Base-by-base conservation (phyloP, 2,797 vertebrate species). In the Falco peregrinus region DNA sequence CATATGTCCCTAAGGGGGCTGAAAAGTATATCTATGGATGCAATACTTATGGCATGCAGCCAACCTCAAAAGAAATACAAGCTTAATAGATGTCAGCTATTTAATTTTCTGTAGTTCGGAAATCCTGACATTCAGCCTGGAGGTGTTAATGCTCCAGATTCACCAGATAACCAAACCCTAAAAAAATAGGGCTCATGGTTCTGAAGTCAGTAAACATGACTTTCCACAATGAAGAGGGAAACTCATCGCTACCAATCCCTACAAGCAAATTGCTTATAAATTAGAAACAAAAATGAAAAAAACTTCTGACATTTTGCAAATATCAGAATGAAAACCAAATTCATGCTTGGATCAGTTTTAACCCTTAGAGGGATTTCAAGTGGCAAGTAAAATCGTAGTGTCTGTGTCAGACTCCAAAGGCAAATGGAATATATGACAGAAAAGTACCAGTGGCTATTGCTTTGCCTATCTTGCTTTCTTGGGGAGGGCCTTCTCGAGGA, bases 121-220 rank as follows among this genome's bases (percentile, higher is more conserved):
- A 97, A 96, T 93, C 77, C 90, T 85, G 80, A 78, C 76, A 86
- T 90, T 92, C 78, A 83, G 56, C 39, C 50, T 63, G 51, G 48
- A 95, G 11, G 68, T 81, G 68, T 68, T 79, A 83, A 92, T 89
- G 54, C 39, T 87, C 47, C 73, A 88, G 83, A 95, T 79, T 75
- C 7, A 89, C 4, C 56, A 74, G 75, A 94, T 86, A 95, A 96
- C 13, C 51, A 90, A 56, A 84, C 12, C 33, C 45, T 15, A 16
- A 54, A 74, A 83, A 74, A 35, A 45, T 0, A 71, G 22, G 12
- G 21, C 47, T 86, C 13, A 19, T 8, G 39, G 24, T 78, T 87
- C 76, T 63, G 14, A 81, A 86, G 61, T 45, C 59, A 77, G 64
- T n/a, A 87, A 50, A 69, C 16, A 14, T 10, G 19, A 37, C 43